Base-by-base conservation (phyloP, 2,113 vertebrate genomes). In the Himantopus leucocephalus region DNA sequence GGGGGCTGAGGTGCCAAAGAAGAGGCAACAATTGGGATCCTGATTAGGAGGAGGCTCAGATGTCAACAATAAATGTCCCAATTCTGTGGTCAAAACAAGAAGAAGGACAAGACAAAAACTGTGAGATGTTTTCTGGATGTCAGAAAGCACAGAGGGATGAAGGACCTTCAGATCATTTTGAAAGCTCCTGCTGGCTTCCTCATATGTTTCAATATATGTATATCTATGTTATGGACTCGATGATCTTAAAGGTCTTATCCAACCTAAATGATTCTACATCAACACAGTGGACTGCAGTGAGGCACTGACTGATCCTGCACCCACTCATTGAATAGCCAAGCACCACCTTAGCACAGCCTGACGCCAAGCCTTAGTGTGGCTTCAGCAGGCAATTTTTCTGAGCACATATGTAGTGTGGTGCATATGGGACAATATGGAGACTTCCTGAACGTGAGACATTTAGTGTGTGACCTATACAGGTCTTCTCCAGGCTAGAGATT, bases 261-360 rank as follows among this genome's bases (percentile, higher is more conserved):
- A 59, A 37, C 43, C 7, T 35, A 32, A 58, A 66, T 9, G 8
- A 8, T 39, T 19, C n/a, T 32, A 7, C 17, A 21, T 34, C 37
- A 41, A 14, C 1, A 0, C 17, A 67, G 23, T 0, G 2, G 30
- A 26, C 14, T 48, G 45, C 64, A 72, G 32, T 6, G 41, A 45
- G 34, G 17, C 52, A 45, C 34, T 18, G 34, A 35, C 52, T 72
- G 72, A 32, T 62, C 14, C 67, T 75, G 45, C 45, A 11, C 56
- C 30, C 15, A 14, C 14, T 76, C 0, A 0, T 22, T 23, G 29
- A 5, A 30, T 35, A 52, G 8, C 24, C 34, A n/a, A 58, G 6
- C 47, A 17, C 10, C 35, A 34, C 20, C 10, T 56, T 23, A 55
- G 32, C n/a, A 78, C 21, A 73, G 32, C 27, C 20, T 39, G 55